These are phyloP conservation scores for Drosophila novamexicana DNA, from an alignment of 1,140 invertebrate species.

Conservation along the genomic window DNA sequence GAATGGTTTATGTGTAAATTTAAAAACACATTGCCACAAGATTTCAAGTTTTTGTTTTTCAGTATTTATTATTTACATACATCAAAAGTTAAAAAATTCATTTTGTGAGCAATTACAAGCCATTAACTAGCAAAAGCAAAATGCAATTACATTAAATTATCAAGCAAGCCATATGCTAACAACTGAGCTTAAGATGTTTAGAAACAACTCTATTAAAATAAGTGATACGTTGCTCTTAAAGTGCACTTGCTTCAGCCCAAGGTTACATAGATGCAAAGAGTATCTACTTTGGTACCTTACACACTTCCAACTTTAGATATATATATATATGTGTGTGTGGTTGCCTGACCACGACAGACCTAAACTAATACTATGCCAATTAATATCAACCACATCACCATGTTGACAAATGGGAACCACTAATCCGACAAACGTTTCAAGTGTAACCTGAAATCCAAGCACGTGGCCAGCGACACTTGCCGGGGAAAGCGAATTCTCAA, in stretches of 20 bases:
- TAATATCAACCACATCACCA: constrained; percentile 67
- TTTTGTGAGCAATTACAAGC: constrained; percentile 1
- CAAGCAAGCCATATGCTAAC: background rate
- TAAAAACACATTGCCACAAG: background rate
- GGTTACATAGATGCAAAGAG: constrained; percentile 8
- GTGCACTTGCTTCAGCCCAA: constrained; percentile 1
- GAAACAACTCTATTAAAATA: constrained; percentile 1
- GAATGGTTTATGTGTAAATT: too few relatives aligned
- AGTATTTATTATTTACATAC: background rate
- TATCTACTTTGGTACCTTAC: constrained; percentile 1
- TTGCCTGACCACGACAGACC: constrained; percentile 26
- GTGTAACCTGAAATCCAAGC: constrained; percentile 71
- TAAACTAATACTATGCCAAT: constrained; percentile 67
- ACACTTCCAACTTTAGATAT: background rate
- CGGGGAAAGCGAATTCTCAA: constrained; percentile 43
- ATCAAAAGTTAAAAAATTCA: background rate
- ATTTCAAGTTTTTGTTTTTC: background rate
- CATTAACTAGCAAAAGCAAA: constrained; percentile 7
- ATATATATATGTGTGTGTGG: background rate
- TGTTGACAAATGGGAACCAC: constrained; percentile 76
- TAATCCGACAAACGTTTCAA: constrained; percentile 62
- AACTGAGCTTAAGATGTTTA: background rate
- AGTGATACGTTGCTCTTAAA: constrained; percentile 3
- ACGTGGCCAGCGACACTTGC: constrained; percentile 60
- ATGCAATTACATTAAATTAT: constrained; percentile 3